A percentile compares a stretch with the other conserved stretches of the same genome.
Conservation (phyloP, 2,888 invertebrate species). For the Zhengitettix transpicula region DNA sequence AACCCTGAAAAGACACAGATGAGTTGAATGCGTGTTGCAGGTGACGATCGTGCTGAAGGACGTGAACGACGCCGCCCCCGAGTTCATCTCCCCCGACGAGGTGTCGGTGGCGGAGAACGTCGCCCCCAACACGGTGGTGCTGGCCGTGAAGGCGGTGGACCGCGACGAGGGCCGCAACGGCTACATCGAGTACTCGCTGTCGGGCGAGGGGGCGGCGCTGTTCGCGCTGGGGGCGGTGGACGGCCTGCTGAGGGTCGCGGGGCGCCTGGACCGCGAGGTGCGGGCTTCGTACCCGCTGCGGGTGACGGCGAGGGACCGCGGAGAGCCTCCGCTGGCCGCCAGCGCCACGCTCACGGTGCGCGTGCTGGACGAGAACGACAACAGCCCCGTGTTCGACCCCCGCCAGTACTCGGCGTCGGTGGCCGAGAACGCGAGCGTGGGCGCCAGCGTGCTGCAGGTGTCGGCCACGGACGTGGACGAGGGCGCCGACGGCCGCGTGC, state of each 20-base stretch:
- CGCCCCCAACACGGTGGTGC: conserved; percentile 68
- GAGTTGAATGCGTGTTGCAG: conserved; percentile 28
- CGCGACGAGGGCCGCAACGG: conserved; percentile 84
- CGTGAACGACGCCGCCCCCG: conserved; percentile 82
- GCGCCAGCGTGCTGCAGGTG: conserved; percentile 76
- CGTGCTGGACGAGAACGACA: conserved; percentile 78
- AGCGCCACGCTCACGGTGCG: conserved; percentile 51
- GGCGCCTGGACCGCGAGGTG: conserved; percentile 70
- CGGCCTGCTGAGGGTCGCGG: conserved; percentile 69
- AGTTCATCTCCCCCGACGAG: conserved; percentile 63
- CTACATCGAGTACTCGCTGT: conserved; percentile 56
- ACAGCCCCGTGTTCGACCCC: conserved; percentile 75
- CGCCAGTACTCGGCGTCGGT: conserved; percentile 80
- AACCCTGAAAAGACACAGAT: no score
- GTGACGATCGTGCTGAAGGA: conserved; percentile 76
- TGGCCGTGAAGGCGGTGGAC: conserved; percentile 78
- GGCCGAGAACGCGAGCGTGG: conserved; percentile 86
- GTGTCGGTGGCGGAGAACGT: conserved; percentile 73
- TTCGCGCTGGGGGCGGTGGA: conserved; percentile 78
- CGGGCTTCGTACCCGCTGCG: conserved; percentile 56
- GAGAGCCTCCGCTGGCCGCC: conserved; percentile 61
- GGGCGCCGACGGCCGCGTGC: conserved; percentile 76
- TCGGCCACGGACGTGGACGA: conserved; percentile 81
- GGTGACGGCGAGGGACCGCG: conserved; percentile 75
- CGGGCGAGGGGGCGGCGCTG: conserved; percentile 36